Percentiles rank a stretch among this genome's conserved stretches.
Evolutionary conservation across 2,888 invertebrate species (phyloP).

Genomic region (Hemistola chrysoprasaria): DNA sequence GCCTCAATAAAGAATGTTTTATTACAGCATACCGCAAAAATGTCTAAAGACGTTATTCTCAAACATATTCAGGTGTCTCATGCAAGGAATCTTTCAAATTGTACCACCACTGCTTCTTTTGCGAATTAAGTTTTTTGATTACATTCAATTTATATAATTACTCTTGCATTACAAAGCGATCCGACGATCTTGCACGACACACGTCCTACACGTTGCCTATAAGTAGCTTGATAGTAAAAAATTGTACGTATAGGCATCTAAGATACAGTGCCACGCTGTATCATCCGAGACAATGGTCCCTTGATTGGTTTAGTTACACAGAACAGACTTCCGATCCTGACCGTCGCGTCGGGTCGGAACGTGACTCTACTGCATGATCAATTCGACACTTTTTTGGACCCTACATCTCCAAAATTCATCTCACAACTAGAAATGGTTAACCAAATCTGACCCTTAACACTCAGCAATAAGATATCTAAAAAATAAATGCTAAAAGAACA

Average conservation of each 20-base stretch:
- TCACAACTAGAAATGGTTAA: slow-evolving; percentile 4
- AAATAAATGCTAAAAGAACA: background rate
- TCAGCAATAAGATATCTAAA: slow-evolving; percentile 4
- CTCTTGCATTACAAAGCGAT: too few species aligned
- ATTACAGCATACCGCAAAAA: too few species aligned
- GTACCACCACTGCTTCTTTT: too few species aligned
- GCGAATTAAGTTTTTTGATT: too few species aligned
- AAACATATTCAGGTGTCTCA: too few species aligned
- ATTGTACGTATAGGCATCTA: slow-evolving; percentile 14
- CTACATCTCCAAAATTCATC: slow-evolving; percentile 29
- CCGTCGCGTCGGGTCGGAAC: slow-evolving; percentile 46
- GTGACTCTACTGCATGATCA: slow-evolving; percentile 61
- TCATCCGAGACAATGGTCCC: slow-evolving; percentile 64
- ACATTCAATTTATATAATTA: too few species aligned
- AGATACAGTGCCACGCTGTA: slow-evolving; percentile 45
- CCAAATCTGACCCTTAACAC: slow-evolving; percentile 13
- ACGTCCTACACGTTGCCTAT: slow-evolving; percentile 1
- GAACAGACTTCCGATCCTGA: slow-evolving; percentile 60
- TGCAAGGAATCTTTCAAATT: too few species aligned
- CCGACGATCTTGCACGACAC: too few species aligned
- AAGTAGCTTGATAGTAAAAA: too few species aligned
- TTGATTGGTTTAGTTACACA: slow-evolving; percentile 77
- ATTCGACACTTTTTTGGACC: slow-evolving; percentile 58
- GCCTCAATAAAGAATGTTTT: too few species aligned
- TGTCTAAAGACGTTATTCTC: too few species aligned